phyloP scores from a whole-genome alignment of 2,888 invertebrate genomes.

The Pachymerium ferrugineum region DNA sequence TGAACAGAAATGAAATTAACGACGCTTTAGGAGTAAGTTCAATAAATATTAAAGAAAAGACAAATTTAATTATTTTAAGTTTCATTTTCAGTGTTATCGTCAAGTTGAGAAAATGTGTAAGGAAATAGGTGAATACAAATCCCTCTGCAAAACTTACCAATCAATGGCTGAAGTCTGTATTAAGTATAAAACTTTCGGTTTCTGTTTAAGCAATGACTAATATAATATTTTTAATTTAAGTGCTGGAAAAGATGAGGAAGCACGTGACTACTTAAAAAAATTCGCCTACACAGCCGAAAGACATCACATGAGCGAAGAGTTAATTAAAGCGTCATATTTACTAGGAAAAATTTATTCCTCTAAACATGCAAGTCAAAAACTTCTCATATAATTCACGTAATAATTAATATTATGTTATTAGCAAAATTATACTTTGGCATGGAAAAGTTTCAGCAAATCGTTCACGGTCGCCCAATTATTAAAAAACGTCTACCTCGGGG shows the following conservation, averaged over 20 bases:
- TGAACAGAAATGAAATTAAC: background rate
- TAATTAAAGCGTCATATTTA: constrained; percentile 22
- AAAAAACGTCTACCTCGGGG: constrained; percentile 2
- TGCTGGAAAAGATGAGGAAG: background rate
- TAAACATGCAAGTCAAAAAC: background rate
- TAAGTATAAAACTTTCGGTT: background rate
- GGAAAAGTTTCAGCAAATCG: constrained; percentile 12
- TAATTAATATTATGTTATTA: background rate
- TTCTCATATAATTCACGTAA: background rate
- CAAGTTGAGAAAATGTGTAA: constrained; percentile 18
- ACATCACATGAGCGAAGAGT: constrained; percentile 14
- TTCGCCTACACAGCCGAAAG: constrained; percentile 29
- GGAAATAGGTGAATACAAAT: constrained; percentile 15
- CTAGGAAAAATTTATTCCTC: background rate
- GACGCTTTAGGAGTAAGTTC: background rate
- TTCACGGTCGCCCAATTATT: background rate
- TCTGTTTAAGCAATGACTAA: too few relatives aligned
- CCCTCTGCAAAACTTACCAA: constrained; percentile 4
- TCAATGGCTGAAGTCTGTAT: background rate
- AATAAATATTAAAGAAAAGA: too few relatives aligned
- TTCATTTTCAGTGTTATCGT: background rate
- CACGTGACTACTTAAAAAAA: constrained; percentile 12
- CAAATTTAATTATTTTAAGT: background rate
- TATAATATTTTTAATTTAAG: background rate
- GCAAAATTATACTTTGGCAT: constrained; percentile 11